Base-by-base conservation (phyloP, 2,113 vertebrate species). In the Tetraodon nigroviridis region DNA sequence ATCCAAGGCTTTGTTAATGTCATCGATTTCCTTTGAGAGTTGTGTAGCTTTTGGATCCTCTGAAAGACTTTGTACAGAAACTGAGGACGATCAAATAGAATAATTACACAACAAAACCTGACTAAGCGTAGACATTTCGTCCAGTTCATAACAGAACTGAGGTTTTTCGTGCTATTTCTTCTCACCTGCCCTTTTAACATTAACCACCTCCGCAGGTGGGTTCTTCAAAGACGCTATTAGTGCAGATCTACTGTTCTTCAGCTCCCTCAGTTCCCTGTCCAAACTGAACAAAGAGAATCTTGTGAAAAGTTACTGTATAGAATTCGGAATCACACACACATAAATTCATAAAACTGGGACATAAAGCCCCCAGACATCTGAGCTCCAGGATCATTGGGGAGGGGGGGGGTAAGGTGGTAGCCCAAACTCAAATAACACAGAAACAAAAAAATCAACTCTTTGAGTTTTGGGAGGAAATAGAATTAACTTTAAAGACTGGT, bases 221-320 rank as follows among this genome's bases (percentile, higher is more conserved):
- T 49, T 84, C 74, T 74, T 93, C 75, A 94, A 54, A 4, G 60
- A 71, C 64, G 77, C 71, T 76, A 88, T 87, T 3, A 87, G 84
- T 0, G 71, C 61, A 0, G 83, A 70, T 80, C 92, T 75, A 45
- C 81, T 92, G 60, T 80, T 92, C 87, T 93, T 94, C 75, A 95
- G 67, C 0, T 78, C 53, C 1, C 71, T 83, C 69, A 97, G 75
- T 0, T 92, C 91, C 2, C 3, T 76, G 21, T 93, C 90, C 82
- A 99, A 61, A 74, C 97, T 99, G 84, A 52, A 67, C 4, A 71
- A 37, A 74, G 24, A 79, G 5, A 78, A 49, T 48, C 51, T 37
- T 1, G 49, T 53, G 19, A 42, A 49, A 42, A 59, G 13, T 37
- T 12, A n/a, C n/a, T n/a, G n/a, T n/a, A 18, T n/a, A 20, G 20